Conservation (phyloP, 2,888 invertebrate genomes). For the Lasioglossum leucozonium region DNA sequence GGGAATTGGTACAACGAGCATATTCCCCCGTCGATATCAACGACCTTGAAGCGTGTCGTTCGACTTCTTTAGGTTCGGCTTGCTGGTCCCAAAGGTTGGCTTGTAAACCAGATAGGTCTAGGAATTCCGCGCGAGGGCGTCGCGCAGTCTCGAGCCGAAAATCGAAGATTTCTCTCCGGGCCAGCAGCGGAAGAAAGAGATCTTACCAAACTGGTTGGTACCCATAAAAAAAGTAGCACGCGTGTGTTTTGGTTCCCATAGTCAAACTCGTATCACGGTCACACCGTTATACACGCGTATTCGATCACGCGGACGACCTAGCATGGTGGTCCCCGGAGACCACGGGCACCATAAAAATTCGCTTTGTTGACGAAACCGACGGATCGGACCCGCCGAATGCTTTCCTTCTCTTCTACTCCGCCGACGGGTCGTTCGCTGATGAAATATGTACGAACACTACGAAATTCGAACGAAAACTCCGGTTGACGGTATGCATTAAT, state of each 20-base stretch:
- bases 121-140: slow-evolving; percentile 66
- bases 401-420: background rate
- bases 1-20: background rate
- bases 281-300: slow-evolving; percentile 60
- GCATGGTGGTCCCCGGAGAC: slow-evolving; percentile 21
- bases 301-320: slow-evolving; percentile 18
- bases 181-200: slow-evolving; percentile 49
- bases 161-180: slow-evolving; percentile 64
- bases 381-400: background rate
- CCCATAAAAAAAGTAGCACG: slow-evolving; percentile 47
- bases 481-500: no score
- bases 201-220: slow-evolving; percentile 64
- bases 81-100: background rate
- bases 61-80: background rate
- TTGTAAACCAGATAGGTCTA: slow-evolving; percentile 4
- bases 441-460: background rate
- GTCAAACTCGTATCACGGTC: slow-evolving; percentile 32
- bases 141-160: slow-evolving; percentile 74
- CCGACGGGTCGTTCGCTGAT: background rate
- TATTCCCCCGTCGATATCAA: background rate
- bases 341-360: slow-evolving; percentile 20
- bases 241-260: slow-evolving; percentile 31
- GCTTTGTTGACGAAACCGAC: slow-evolving; percentile 3
- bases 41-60: background rate
- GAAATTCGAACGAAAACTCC: no score